A percentile compares a stretch with the other conserved stretches of the same genome.
phyloP scores from a whole-genome alignment of 2,797 vertebrate genomes.

The Micromesistius poutassou region DNA sequence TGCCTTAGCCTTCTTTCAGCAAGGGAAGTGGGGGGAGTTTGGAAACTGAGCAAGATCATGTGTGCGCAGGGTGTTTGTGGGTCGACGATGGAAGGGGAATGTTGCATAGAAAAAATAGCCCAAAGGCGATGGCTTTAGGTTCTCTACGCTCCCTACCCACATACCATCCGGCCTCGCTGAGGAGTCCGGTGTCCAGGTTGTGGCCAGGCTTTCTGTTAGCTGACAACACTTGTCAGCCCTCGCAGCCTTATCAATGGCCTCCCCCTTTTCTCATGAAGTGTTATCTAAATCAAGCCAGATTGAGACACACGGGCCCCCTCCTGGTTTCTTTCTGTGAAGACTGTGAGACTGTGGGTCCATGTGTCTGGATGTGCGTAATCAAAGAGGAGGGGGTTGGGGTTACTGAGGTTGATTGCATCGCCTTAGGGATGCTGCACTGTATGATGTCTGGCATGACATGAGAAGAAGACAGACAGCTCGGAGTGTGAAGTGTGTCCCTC shows the following conservation, averaged over 20 bases:
- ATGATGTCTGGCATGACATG: conserved; percentile 51
- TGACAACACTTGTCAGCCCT: conserved; percentile 47
- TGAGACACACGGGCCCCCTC: conserved; percentile 46
- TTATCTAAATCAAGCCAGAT: conserved; percentile 64
- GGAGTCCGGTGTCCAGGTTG: conserved; percentile 45
- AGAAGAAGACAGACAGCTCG: conserved; percentile 40
- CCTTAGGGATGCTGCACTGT: conserved; percentile 40
- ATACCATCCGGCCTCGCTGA: conserved; percentile 17
- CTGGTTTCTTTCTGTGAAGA: conserved; percentile 34
- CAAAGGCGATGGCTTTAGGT: background rate
- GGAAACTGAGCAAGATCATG: conserved; percentile 30
- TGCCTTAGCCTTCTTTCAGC: conserved; percentile 40
- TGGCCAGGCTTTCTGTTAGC: conserved; percentile 33
- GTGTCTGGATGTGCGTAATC: conserved; percentile 29
- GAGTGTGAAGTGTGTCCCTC: conserved; percentile 4
- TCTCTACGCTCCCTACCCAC: background rate
- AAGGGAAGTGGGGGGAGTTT: conserved; percentile 34
- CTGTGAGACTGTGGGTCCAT: background rate
- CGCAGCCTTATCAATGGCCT: conserved; percentile 42
- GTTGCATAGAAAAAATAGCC: conserved; percentile 24
- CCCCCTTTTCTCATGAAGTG: conserved; percentile 38
- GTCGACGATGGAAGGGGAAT: background rate
- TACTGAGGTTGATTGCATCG: conserved; percentile 39
- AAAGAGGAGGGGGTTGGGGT: background rate
- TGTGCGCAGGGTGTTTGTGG: conserved; percentile 3